Conservation (phyloP, 2,797 vertebrate species). For the Cuculus canorus region DNA sequence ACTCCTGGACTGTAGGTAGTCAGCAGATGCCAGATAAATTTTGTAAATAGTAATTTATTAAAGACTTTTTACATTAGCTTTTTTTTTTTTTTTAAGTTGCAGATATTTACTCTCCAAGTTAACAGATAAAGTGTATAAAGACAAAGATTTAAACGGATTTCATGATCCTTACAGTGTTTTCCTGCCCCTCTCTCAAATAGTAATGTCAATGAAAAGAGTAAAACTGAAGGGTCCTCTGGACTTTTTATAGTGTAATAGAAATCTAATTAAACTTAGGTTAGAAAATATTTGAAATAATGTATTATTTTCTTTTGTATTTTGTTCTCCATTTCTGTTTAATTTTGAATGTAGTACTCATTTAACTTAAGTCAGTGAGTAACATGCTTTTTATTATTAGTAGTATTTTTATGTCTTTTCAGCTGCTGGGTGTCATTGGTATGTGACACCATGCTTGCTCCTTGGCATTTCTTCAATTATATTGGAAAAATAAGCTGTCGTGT, state of each 20-base stretch:
- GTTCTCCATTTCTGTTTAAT: background rate
- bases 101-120: background rate
- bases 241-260: background rate
- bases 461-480: background rate
- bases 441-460: background rate
- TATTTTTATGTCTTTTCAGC: background rate
- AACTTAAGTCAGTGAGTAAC: background rate
- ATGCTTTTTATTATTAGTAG: background rate
- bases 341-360: background rate
- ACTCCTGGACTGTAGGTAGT: background rate
- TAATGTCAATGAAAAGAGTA: background rate
- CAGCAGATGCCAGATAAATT: background rate
- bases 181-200: background rate
- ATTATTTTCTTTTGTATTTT: background rate
- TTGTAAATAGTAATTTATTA: background rate
- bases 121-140: background rate
- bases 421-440: background rate
- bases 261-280: background rate
- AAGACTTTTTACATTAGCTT: background rate
- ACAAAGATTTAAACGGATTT: background rate
- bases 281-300: background rate
- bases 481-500: background rate
- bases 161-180: background rate
- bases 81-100: background rate
- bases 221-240: background rate